Conservation (phyloP, 2,113 vertebrate genomes). For the Ochotona curzoniae region DNA sequence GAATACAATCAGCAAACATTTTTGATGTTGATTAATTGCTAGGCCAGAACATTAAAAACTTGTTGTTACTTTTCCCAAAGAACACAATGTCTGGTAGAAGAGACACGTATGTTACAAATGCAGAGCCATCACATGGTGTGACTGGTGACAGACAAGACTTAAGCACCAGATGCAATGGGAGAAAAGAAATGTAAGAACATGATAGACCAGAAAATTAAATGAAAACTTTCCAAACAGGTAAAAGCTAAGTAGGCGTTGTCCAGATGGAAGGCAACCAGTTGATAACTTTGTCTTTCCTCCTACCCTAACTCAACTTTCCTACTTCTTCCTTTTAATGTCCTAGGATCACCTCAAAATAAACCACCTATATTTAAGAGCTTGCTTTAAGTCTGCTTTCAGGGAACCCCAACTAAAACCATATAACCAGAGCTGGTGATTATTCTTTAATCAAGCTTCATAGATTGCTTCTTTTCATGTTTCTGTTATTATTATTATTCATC, state of each 20-base stretch:
- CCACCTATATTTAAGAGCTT: background rate
- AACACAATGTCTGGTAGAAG: conserved; percentile 39
- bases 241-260: background rate
- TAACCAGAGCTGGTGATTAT: background rate
- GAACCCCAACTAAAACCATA: background rate
- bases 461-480: background rate
- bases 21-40: conserved; percentile 47
- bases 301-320: background rate
- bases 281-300: background rate
- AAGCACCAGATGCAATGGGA: background rate
- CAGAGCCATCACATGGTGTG: background rate
- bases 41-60: conserved; percentile 54
- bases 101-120: background rate
- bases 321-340: background rate
- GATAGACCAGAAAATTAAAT: conserved; percentile 21
- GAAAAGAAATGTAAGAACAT: background rate
- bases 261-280: background rate
- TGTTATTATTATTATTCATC: conserved; percentile 26
- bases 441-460: background rate
- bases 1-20: conserved; percentile 59
- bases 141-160: background rate
- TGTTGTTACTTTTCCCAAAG: conserved; percentile 45
- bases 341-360: background rate
- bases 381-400: background rate
- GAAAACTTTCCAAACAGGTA: background rate